Evolutionary conservation across 2,888 invertebrate species (phyloP).

Genomic region (Drosophila helvetica): DNA sequence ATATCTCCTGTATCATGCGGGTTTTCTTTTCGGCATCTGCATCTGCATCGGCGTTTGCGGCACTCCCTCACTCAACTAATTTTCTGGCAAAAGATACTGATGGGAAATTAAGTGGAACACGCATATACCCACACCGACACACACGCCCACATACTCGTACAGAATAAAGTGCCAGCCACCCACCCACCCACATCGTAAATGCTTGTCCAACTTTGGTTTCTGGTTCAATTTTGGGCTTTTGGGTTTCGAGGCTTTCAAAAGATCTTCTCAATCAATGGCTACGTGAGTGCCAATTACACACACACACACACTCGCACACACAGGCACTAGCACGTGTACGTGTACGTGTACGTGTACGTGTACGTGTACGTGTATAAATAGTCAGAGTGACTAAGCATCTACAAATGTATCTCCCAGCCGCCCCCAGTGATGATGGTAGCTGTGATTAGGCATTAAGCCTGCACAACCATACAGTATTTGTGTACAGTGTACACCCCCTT

Average conservation of each 20-base stretch:
- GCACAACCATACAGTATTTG: background rate
- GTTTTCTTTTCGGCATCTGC: constrained; percentile 9
- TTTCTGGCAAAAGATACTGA: constrained; percentile 19
- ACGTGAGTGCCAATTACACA: constrained; percentile 60
- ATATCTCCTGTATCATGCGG: constrained; percentile 6
- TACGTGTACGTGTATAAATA: background rate
- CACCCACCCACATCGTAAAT: constrained; percentile 30
- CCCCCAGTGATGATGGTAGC: constrained; percentile 29
- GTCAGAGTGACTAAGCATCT: constrained; percentile 33
- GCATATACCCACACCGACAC: constrained; percentile 5
- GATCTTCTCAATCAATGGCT: constrained; percentile 60
- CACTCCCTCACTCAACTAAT: constrained; percentile 32
- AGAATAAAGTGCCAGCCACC: background rate
- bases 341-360: background rate
- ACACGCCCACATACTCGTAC: background rate
- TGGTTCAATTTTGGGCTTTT: constrained; percentile 39
- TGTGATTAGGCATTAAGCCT: constrained; percentile 56
- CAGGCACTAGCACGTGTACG: no score
- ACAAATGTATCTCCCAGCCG: constrained; percentile 5
- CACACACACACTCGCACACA: constrained; percentile 3
- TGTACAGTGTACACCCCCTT: no score
- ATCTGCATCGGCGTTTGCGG: background rate
- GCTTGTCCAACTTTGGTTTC: constrained; percentile 45
- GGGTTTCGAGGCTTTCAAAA: constrained; percentile 50
- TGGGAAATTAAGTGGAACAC: background rate